Evolutionary conservation across 2,113 vertebrate genomes (phyloP), one percentile per base, ranked within the genome.

Genomic region (Cololabis saira): DNA sequence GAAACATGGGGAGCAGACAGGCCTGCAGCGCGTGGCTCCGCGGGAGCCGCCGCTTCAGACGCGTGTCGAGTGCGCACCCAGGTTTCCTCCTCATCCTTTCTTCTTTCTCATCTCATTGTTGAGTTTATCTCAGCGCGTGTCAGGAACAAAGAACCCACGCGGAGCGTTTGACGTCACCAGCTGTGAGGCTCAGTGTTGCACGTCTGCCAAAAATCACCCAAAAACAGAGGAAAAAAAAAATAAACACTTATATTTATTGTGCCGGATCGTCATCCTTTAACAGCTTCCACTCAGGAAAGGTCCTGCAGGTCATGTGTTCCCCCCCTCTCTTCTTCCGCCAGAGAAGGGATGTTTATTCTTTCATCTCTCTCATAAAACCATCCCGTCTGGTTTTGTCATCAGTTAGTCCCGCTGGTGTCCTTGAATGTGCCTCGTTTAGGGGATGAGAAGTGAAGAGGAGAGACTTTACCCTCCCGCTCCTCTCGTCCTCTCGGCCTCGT

Each of bases 401-500:
- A 30, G 30, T 41, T 30, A 51, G 54, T 67, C 76, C 33, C 37
- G 67, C 56, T 10, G 24, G 47, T 86, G 85, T 88, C 87, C 81
- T 89, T 88, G 82, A 85, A 71, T 75, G 63, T 10, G 50, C 71
- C 86, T 87, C 86, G 83, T 89, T 85, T 84, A 87, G 59, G 67
- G 66, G 81, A 84, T 89, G 82, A 87, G 85, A 84, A 87, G 76
- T 58, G n/a, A 63, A 71, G 66, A 71, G 69, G 54, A 82, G 86
- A 80, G 75, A 87, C 69, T 81, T 88, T 91, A 89, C 87, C 86
- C 87, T 86, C 56, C 37, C 50, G 53, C 83, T 67, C 77, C 74
- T 76, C 76, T 65, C 16, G 76, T 69, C 76, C 82, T 90, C 87
- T 81, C 56, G 44, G 61, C 65, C 89, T 76, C 77, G 65, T 77